Conservation (phyloP, 2,888 invertebrate genomes). For the Xestia rhomboidea region DNA sequence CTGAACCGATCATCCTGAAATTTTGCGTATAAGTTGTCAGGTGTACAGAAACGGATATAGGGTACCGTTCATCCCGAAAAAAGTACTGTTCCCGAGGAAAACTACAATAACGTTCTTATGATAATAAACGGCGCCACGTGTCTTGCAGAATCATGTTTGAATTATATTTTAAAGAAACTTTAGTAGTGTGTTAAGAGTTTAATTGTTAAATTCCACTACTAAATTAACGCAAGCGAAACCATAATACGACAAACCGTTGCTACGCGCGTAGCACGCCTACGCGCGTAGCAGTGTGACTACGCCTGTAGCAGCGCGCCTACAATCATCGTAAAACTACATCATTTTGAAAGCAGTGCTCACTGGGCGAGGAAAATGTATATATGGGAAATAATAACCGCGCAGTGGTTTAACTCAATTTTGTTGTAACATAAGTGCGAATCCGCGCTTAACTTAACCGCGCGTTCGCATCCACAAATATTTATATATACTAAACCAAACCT, state of each 20-base stretch:
- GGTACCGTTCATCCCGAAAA: too few relatives aligned
- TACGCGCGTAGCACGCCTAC: slow-evolving; percentile 16
- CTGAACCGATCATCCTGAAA: too few relatives aligned
- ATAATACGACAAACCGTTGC: slow-evolving; percentile 3
- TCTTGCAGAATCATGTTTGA: too few relatives aligned
- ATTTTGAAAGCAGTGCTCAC: neutral
- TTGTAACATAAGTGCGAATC: neutral
- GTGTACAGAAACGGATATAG: too few relatives aligned
- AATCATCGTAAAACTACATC: neutral
- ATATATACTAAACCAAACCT: slow-evolving; percentile 37
- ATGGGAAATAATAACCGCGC: neutral
- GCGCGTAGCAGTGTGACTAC: neutral
- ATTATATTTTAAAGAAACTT: too few relatives aligned
- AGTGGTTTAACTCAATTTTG: neutral
- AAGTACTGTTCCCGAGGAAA: too few relatives aligned
- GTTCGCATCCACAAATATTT: slow-evolving; percentile 22
- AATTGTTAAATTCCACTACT: too few relatives aligned
- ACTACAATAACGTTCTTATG: too few relatives aligned
- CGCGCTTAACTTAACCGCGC: neutral
- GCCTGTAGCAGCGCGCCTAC: neutral
- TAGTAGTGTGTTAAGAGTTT: too few relatives aligned
- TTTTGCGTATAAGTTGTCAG: too few relatives aligned
- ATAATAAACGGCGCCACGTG: too few relatives aligned
- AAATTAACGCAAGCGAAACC: too few relatives aligned
- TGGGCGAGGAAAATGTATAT: neutral